Base-by-base conservation (phyloP, 2,797 vertebrate genomes). In the Enteromius unitaeniatus region DNA sequence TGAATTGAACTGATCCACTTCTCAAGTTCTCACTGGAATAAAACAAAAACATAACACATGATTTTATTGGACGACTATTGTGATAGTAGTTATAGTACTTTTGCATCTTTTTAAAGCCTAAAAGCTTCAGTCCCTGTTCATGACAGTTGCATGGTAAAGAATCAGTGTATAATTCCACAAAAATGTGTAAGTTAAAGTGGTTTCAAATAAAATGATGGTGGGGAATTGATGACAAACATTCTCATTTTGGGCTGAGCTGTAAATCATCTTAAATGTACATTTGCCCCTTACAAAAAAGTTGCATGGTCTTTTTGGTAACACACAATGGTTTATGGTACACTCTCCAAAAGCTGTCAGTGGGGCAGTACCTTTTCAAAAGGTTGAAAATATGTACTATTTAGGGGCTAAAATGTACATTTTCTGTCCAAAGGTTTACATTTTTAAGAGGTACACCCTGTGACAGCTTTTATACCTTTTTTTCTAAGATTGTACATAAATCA, bases 201-300 rank as follows among this genome's bases (percentile, higher is more conserved):
- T 77, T 60, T 60, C 4, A 14, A 60, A 42, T 42, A 4, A 58
- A 2, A 15, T 58, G 21, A 37, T 13, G n/a, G 53, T 26, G 34
- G 8, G 65, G n/a, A 77, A 77, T 42, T 77, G 34, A 76, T 77
- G n/a, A 77, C 74, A 19, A 23, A 31, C 40, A 42, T 17, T 2
- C 10, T 2, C 0, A 11, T 60, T 77, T 58, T 53, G 60, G 37
- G 31, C 11, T 75, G 49, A 75, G 31, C 6, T 55, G 2, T 53
- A n/a, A 21, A 53, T 75, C 51, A 53, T 37, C 40, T 42, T 77
- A 60, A 60, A 77, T 60, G 37, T 77, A 60, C 74, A 77, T 60
- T 42, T 60, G n/a, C 53, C 74, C 74, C 74, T 77, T 77, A 77
- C 34, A 77, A 77, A 72, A n/a, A 8, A 23, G 19, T 49, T 5